These are phyloP conservation scores for Pocota personata DNA, from an alignment of 2,888 invertebrate genomes.

Conservation along the genomic window DNA sequence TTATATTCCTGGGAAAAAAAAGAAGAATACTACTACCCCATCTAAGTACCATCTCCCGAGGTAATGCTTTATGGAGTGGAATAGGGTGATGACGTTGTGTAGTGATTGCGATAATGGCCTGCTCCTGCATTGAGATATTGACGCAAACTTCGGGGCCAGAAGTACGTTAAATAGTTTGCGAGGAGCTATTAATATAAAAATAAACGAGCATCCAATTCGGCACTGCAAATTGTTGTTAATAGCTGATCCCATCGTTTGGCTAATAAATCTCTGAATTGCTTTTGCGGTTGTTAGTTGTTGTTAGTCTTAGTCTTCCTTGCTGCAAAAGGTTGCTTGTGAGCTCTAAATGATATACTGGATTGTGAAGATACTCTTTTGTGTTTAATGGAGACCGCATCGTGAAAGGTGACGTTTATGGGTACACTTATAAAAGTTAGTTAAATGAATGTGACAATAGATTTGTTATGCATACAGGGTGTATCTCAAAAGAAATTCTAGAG, in stretches of 20 bases:
- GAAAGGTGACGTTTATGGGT: conserved; percentile 1
- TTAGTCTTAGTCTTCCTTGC: not conserved
- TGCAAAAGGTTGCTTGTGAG: not conserved
- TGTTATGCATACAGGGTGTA: not conserved
- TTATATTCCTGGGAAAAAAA: conserved; percentile 50
- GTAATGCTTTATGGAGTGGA: conserved; percentile 53
- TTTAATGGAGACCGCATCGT: not conserved
- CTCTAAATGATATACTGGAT: conserved; percentile 5
- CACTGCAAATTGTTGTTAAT: conserved; percentile 68
- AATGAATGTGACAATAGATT: not conserved
- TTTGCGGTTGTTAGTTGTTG: not conserved
- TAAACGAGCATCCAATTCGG: conserved; percentile 58
- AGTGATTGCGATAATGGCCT: conserved; percentile 58
- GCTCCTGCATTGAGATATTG: conserved; percentile 56
- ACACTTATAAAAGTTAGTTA: not conserved
- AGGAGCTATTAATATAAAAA: conserved; percentile 55
- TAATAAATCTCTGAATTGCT: conserved; percentile 56
- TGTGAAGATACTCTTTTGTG: not conserved
- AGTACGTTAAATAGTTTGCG: conserved; percentile 58
- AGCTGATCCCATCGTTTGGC: conserved; percentile 56
- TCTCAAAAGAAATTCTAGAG: not conserved
- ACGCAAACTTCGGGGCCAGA: conserved; percentile 15
- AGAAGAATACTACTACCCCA: conserved; percentile 1
- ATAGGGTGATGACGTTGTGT: conserved; percentile 58
- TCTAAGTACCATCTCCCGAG: not conserved